Evolutionary conservation across 2,888 invertebrate species (phyloP).

Genomic region (Synergus laeviventris): DNA sequence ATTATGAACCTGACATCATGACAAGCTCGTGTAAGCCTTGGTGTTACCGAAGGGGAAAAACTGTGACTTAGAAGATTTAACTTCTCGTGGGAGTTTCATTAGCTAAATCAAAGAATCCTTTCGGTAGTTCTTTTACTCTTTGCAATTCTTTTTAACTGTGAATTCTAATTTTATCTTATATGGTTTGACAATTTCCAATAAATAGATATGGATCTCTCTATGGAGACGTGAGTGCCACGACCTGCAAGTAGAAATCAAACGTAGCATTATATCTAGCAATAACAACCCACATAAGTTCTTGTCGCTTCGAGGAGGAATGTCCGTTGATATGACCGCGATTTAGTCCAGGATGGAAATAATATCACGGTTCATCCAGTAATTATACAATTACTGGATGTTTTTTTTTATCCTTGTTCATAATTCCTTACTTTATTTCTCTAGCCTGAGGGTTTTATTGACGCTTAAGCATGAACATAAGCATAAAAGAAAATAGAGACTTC

Average conservation of each 20-base stretch:
- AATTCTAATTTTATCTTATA: not conserved
- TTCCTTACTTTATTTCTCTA: not conserved
- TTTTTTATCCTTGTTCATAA: not conserved
- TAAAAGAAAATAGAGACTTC: not conserved
- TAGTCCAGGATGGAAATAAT: slow-evolving; percentile 7
- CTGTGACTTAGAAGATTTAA: slow-evolving; percentile 42
- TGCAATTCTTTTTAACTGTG: too few relatives aligned
- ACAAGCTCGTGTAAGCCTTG: slow-evolving; percentile 55
- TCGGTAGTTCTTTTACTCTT: not conserved
- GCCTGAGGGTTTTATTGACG: too few relatives aligned
- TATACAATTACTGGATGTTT: not conserved
- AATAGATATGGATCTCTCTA: not conserved
- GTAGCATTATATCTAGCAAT: not conserved
- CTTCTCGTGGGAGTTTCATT: slow-evolving; percentile 46
- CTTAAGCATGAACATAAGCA: too few relatives aligned
- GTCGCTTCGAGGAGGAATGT: slow-evolving; percentile 20
- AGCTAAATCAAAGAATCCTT: not conserved
- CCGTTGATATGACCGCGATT: slow-evolving; percentile 8
- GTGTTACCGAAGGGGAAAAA: slow-evolving; percentile 46
- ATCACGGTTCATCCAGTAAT: slow-evolving; percentile 6
- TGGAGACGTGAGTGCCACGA: not conserved
- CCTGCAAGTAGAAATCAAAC: slow-evolving; percentile 9
- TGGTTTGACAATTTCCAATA: not conserved
- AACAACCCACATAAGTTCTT: slow-evolving; percentile 12
- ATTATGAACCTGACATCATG: slow-evolving; percentile 64